phyloP scores from a whole-genome alignment of 2,113 vertebrate genomes.

The Scytalopus superciliaris region DNA sequence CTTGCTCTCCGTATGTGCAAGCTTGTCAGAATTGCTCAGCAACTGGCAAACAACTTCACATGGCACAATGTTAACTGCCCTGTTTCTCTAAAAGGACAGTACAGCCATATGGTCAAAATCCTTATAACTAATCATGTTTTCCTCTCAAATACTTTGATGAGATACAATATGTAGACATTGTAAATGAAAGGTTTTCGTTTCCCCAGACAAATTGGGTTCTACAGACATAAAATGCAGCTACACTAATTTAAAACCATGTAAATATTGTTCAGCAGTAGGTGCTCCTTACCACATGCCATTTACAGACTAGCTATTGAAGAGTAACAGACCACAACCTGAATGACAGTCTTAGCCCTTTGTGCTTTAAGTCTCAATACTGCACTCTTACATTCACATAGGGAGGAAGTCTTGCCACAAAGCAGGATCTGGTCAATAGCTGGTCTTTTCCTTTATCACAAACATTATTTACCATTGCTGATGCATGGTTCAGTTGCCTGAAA shows the following conservation, averaged over 20 bases:
- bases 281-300: background rate
- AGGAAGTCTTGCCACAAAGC: background rate
- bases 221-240: background rate
- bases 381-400: background rate
- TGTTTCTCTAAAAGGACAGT: background rate
- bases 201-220: background rate
- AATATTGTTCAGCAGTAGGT: background rate
- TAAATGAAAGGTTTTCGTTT: background rate
- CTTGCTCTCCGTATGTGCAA: background rate
- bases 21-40: background rate
- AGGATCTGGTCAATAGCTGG: background rate
- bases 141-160: background rate
- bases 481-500: background rate
- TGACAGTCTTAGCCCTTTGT: background rate
- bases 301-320: background rate
- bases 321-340: background rate
- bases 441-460: background rate
- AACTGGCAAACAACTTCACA: background rate
- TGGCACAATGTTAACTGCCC: background rate
- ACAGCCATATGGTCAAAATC: background rate
- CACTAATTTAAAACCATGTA: background rate
- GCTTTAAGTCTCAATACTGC: background rate
- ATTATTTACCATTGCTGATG: background rate
- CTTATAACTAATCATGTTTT: background rate
- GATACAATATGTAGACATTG: background rate